A percentile compares a stretch with the other conserved stretches of the same genome.
Conservation (phyloP, 2,113 vertebrate genomes). For the Carassius gibelio region DNA sequence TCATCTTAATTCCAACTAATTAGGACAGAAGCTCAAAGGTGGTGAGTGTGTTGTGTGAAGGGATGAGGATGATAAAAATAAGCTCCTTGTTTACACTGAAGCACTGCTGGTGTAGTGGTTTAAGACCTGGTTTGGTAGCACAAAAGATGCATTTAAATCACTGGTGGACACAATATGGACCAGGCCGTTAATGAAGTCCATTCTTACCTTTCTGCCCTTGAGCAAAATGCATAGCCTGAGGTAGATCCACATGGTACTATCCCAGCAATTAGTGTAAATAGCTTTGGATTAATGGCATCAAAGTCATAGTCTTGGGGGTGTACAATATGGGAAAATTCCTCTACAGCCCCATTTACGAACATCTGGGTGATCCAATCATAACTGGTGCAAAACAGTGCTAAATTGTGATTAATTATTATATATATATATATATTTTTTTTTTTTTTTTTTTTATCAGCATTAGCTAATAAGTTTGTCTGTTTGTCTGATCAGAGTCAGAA, state of each 20-base stretch:
- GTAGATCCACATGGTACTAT: background rate
- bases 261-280: background rate
- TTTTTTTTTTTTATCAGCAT: no score
- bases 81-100: conserved; percentile 41
- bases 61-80: conserved; percentile 45
- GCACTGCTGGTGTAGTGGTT: background rate
- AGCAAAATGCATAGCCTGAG: background rate
- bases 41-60: conserved; percentile 15
- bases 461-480: background rate
- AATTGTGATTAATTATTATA: no score
- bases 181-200: background rate
- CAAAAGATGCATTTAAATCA: background rate
- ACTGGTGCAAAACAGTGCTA: background rate
- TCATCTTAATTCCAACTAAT: conserved; percentile 84
- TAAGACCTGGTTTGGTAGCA: conserved; percentile 15
- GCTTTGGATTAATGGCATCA: conserved; percentile 9
- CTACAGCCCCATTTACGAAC: background rate
- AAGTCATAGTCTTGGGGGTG: background rate
- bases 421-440: no score
- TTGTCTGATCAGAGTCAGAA: background rate
- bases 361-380: background rate
- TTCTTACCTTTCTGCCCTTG: conserved; percentile 5
- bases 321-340: background rate
- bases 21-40: conserved; percentile 71
- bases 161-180: background rate